Evolutionary conservation across 1,140 invertebrate genomes (phyloP).

Genomic region (Elymnias hypermnestra): DNA sequence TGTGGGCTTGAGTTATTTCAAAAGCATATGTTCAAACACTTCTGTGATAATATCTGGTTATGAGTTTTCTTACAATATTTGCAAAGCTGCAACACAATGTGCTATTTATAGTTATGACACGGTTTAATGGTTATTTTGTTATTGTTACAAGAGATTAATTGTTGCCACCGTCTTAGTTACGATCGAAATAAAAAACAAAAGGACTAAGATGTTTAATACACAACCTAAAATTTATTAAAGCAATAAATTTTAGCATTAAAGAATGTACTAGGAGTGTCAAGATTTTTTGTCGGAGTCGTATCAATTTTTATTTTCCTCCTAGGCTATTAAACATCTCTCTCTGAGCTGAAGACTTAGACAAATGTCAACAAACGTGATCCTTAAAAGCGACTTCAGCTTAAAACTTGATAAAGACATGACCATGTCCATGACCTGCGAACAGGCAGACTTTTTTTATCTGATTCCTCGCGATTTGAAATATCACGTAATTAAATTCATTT

Average conservation of each 20-base stretch:
- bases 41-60: constrained; percentile 18
- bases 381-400: no score
- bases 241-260: no score
- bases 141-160: neutral
- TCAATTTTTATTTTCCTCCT: no score
- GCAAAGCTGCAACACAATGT: constrained; percentile 32
- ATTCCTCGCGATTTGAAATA: neutral
- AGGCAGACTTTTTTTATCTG: constrained; percentile 1
- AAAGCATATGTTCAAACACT: constrained; percentile 28
- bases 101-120: constrained; percentile 49
- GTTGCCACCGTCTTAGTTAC: neutral
- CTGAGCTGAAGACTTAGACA: no score
- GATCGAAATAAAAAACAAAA: neutral
- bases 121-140: constrained; percentile 20
- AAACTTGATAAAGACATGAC: neutral
- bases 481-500: neutral
- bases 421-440: neutral
- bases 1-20: constrained; percentile 20
- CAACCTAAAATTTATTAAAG: no score
- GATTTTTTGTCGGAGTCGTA: no score
- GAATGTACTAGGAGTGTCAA: no score
- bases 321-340: no score
- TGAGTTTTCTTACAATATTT: constrained; percentile 33
- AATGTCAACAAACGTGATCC: neutral
- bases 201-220: neutral